These are phyloP conservation scores for Cryptophagus acutangulus DNA, from an alignment of 2,888 invertebrate species.

Conservation along the genomic window DNA sequence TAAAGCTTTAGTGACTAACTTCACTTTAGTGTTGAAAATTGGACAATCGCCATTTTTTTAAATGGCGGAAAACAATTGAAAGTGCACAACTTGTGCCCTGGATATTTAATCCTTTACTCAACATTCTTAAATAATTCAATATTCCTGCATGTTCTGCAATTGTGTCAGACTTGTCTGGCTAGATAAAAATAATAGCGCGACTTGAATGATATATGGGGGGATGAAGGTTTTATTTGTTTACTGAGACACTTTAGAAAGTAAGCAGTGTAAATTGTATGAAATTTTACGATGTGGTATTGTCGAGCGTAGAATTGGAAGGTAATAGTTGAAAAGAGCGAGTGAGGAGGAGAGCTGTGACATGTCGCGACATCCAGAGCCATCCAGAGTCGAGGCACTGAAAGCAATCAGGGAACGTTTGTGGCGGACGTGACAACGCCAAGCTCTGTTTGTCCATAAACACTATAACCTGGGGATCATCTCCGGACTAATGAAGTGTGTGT, in stretches of 20 bases:
- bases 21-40: no score
- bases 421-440: constrained; percentile 41
- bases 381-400: constrained; percentile 22
- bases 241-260: constrained; percentile 10
- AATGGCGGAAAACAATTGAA: no score
- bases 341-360: neutral
- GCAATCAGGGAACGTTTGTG: constrained; percentile 34
- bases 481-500: constrained; percentile 45
- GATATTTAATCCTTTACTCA: no score
- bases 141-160: no score
- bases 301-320: neutral
- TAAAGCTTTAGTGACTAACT: no score
- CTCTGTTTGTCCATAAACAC: constrained; percentile 48
- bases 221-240: constrained; percentile 17
- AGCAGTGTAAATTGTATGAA: neutral
- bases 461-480: constrained; percentile 47
- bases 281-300: neutral
- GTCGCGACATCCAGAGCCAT: constrained; percentile 20
- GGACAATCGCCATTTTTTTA: no score
- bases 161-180: no score
- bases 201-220: no score
- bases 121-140: no score
- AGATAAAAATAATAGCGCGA: no score
- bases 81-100: no score
- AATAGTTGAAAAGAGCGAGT: neutral